Conservation (phyloP, 2,797 vertebrate species). For the Acropternis orthonyx region DNA sequence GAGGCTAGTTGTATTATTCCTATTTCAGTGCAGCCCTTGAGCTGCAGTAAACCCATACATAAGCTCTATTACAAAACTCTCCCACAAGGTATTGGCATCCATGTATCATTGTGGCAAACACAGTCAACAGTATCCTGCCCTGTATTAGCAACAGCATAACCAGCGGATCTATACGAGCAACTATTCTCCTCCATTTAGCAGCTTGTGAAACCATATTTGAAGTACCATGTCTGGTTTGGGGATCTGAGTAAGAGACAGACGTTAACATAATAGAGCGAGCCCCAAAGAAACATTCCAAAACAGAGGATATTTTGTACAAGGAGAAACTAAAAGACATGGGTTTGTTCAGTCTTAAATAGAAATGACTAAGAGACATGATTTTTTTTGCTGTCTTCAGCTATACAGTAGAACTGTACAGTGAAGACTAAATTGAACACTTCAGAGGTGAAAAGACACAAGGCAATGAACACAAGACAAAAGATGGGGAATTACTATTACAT, state of each 20-base stretch:
- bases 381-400: background rate
- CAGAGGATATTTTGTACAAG: rapidly evolving
- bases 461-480: background rate
- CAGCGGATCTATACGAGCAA: rapidly evolving
- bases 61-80: background rate
- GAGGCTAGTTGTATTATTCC: background rate
- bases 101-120: background rate
- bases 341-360: background rate
- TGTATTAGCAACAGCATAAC: background rate
- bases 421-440: background rate
- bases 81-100: background rate
- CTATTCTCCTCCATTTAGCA: background rate
- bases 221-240: background rate
- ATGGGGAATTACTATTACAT: rapidly evolving
- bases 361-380: background rate
- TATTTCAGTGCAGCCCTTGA: background rate
- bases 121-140: background rate
- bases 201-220: background rate
- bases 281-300: background rate
- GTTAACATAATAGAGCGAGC: background rate
- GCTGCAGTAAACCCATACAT: background rate
- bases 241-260: background rate
- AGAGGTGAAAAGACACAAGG: background rate
- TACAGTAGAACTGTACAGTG: background rate
- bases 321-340: background rate